A percentile compares a stretch with the other conserved stretches of the same genome.
These are phyloP conservation scores for Eutolmus rufibarbis DNA, from an alignment of 2,888 invertebrate genomes.

Conservation along the genomic window DNA sequence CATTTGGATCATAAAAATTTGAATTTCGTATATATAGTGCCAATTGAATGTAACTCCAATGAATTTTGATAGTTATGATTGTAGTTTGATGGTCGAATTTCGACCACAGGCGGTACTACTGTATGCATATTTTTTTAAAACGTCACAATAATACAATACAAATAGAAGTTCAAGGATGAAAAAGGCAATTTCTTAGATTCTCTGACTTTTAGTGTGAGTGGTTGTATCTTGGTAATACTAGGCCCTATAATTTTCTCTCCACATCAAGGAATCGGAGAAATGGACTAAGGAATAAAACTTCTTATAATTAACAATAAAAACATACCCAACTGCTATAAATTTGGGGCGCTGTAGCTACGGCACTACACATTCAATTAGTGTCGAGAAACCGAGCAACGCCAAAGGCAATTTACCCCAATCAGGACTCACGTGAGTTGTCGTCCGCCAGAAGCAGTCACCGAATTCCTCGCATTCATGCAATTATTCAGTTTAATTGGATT, in stretches of 20 bases:
- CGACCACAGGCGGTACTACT: too few species aligned
- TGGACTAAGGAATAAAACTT: background rate
- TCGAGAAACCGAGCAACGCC: background rate
- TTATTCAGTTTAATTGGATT: background rate
- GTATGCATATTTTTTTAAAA: too few species aligned
- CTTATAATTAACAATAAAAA: background rate
- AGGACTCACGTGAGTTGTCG: background rate
- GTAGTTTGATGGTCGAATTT: too few species aligned
- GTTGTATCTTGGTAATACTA: too few species aligned
- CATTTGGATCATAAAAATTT: too few species aligned
- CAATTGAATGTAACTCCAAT: too few species aligned
- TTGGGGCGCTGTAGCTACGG: background rate
- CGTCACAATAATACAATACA: too few species aligned
- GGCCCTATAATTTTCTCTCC: background rate
- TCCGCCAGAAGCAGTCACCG: background rate
- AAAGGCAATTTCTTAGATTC: too few species aligned
- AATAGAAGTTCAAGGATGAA: too few species aligned
- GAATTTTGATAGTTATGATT: too few species aligned
- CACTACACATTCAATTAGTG: background rate
- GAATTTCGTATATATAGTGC: too few species aligned
- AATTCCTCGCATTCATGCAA: background rate
- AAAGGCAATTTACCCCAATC: background rate
- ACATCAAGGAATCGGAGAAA: background rate
- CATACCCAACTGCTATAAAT: background rate
- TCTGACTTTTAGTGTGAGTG: too few species aligned